Conservation (phyloP, 2,113 vertebrate species). For the Ophthalmolycus amberensis region DNA sequence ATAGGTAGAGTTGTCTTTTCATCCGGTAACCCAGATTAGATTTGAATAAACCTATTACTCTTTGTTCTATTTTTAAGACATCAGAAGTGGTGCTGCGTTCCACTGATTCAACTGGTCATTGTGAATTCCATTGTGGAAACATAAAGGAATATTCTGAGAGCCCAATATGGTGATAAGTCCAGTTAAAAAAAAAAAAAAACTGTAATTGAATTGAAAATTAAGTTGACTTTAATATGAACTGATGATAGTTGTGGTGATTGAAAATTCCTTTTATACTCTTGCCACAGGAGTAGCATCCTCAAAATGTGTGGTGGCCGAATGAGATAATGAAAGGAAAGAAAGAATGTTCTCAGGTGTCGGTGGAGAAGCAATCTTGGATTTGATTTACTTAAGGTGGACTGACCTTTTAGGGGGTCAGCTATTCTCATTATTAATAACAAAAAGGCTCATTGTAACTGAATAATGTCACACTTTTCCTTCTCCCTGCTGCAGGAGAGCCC, state of each 20-base stretch:
- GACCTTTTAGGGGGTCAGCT: not conserved
- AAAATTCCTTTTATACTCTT: constrained; percentile 17
- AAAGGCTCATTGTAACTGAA: not conserved
- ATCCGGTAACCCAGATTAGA: constrained; percentile 28
- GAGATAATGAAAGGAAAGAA: not conserved
- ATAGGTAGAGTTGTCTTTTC: constrained; percentile 28
- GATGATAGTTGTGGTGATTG: not conserved
- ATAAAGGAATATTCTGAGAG: constrained; percentile 4
- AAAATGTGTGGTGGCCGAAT: not conserved
- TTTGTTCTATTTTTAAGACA: constrained; percentile 44
- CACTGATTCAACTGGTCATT: constrained; percentile 32
- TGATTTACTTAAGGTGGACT: not conserved
- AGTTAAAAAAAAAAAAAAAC: not conserved
- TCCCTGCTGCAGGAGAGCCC: constrained; percentile 16
- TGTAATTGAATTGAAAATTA: constrained; percentile 5
- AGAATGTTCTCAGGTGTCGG: not conserved
- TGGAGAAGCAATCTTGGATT: not conserved
- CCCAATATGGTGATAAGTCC: constrained; percentile 4
- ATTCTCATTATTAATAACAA: too few species aligned
- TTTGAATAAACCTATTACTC: constrained; percentile 10
- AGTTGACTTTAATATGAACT: constrained; percentile 5
- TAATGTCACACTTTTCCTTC: not conserved
- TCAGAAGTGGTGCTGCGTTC: constrained; percentile 6
- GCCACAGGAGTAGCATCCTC: not conserved
- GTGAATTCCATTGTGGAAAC: constrained; percentile 41